Evolutionary conservation across 2,113 vertebrate genomes (phyloP).

Genomic region (Eclectus roratus): DNA sequence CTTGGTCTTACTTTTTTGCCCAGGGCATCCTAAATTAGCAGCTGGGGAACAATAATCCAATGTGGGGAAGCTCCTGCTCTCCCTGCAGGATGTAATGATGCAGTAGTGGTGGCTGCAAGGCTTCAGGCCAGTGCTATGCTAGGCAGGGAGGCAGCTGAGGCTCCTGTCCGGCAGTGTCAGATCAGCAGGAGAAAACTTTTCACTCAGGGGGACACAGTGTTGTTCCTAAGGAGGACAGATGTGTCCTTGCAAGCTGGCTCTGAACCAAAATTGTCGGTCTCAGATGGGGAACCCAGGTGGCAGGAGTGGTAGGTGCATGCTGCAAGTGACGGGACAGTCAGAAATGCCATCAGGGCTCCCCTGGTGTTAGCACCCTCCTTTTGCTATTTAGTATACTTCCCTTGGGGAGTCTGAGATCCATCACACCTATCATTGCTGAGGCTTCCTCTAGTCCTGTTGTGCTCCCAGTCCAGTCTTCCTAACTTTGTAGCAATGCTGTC

Average conservation of each 20-base stretch:
- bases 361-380: not conserved
- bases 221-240: not conserved
- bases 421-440: rapidly evolving
- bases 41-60: not conserved
- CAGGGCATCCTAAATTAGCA: not conserved
- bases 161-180: not conserved
- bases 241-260: not conserved
- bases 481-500: not conserved
- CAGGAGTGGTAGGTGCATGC: not conserved
- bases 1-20: not conserved
- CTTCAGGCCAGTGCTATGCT: not conserved
- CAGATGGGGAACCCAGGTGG: not conserved
- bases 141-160: not conserved
- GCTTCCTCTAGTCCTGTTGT: not conserved
- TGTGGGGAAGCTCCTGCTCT: not conserved
- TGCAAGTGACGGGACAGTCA: not conserved
- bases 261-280: not conserved
- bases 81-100: not conserved
- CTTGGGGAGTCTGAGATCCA: not conserved
- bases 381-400: not conserved
- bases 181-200: not conserved
- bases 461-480: not conserved
- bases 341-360: not conserved
- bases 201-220: not conserved
- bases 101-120: not conserved